These are phyloP conservation scores for Hypotaenidia okinawae DNA, from an alignment of 2,797 vertebrate genomes.

Conservation along the genomic window DNA sequence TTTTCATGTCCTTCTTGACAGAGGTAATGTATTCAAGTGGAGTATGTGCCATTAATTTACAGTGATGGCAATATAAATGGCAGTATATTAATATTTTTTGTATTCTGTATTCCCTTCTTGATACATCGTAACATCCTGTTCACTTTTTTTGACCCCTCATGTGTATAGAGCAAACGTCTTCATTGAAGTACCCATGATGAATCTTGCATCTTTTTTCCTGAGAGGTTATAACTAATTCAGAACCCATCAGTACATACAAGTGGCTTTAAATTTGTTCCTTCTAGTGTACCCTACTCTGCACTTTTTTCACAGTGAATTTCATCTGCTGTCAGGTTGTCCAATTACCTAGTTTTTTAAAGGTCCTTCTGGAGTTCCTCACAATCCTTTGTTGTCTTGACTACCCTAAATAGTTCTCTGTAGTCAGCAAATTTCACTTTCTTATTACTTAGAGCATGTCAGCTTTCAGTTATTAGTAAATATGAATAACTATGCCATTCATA, in stretches of 20 bases:
- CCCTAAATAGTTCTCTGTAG: slow-evolving; percentile 20
- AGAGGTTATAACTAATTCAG: slow-evolving; percentile 67
- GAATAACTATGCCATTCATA: slow-evolving; percentile 57
- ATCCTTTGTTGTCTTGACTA: slow-evolving; percentile 41
- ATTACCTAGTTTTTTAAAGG: slow-evolving; percentile 70
- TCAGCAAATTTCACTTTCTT: slow-evolving; percentile 65
- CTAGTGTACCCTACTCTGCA: slow-evolving; percentile 56
- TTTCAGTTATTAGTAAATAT: slow-evolving; percentile 78
- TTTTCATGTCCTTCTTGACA: slow-evolving; percentile 63
- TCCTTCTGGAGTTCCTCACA: slow-evolving; percentile 58
- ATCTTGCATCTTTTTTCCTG: slow-evolving; percentile 52
- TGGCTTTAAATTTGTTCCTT: slow-evolving; percentile 63
- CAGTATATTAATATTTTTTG: slow-evolving; percentile 68
- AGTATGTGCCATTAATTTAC: slow-evolving; percentile 59
- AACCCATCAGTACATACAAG: slow-evolving; percentile 62
- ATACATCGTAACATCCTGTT: slow-evolving; percentile 36
- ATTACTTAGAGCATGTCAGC: slow-evolving; percentile 65
- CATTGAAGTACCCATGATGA: slow-evolving; percentile 32
- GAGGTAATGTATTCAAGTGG: slow-evolving; percentile 55
- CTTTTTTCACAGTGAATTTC: slow-evolving; percentile 70
- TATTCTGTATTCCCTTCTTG: slow-evolving; percentile 63
- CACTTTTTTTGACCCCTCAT: slow-evolving; percentile 59
- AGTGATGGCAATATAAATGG: slow-evolving; percentile 65
- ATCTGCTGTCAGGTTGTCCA: slow-evolving; percentile 69
- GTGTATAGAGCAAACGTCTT: slow-evolving; percentile 52